Conservation (phyloP, 2,797 vertebrate genomes). For the Bradypodion pumilum region DNA sequence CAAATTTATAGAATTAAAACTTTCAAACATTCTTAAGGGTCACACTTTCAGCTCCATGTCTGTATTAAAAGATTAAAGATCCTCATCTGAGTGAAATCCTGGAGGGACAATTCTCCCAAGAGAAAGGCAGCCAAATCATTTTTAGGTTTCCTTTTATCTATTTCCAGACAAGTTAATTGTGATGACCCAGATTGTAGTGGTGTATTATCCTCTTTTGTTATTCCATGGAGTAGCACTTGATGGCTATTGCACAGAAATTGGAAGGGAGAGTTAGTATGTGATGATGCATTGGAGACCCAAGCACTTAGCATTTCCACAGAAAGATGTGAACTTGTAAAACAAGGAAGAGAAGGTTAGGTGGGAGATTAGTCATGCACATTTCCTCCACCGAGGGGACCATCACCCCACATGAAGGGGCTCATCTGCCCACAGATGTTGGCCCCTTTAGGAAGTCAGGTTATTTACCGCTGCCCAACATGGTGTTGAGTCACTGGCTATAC, state of each 20-base stretch:
- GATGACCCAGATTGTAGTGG: slow-evolving; percentile 64
- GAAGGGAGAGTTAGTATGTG: slow-evolving; percentile 10
- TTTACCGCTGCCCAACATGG: too few relatives aligned
- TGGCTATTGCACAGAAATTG: slow-evolving; percentile 35
- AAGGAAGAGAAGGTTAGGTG: slow-evolving; percentile 30
- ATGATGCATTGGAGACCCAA: slow-evolving; percentile 23
- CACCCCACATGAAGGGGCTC: too few relatives aligned
- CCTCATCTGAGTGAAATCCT: slow-evolving; percentile 53
- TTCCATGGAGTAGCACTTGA: slow-evolving; percentile 57
- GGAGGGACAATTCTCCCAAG: slow-evolving; percentile 60
- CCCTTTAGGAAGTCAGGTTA: too few relatives aligned
- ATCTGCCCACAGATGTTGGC: too few relatives aligned
- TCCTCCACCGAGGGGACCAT: too few relatives aligned
- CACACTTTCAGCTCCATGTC: slow-evolving; percentile 27
- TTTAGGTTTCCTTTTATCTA: slow-evolving; percentile 70
- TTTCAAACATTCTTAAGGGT: slow-evolving; percentile 37
- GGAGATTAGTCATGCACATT: neutral
- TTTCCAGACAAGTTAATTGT: slow-evolving; percentile 68
- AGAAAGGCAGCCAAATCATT: slow-evolving; percentile 61
- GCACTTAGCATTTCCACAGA: slow-evolving; percentile 22
- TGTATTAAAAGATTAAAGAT: slow-evolving; percentile 66
- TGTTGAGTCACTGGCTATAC: too few relatives aligned
- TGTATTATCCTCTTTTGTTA: slow-evolving; percentile 52
- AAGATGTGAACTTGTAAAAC: slow-evolving; percentile 9
- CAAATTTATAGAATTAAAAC: slow-evolving; percentile 50